Conservation (phyloP, 2,888 invertebrate genomes). For the Euplagia quadripunctaria region DNA sequence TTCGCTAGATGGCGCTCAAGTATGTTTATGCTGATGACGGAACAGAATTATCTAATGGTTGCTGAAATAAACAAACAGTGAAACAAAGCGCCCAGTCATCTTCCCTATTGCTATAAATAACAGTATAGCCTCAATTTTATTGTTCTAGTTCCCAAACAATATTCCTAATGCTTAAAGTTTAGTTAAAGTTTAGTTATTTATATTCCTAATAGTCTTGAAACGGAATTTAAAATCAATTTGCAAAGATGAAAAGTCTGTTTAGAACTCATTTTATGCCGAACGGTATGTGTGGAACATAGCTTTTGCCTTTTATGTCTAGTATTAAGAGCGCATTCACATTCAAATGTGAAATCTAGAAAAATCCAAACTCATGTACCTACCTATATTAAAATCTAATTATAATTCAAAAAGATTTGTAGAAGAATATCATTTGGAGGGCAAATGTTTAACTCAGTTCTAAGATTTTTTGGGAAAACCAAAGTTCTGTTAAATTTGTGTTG, state of each 20-base stretch:
- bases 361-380: no score
- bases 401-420: neutral
- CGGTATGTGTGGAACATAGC: neutral
- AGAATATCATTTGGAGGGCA: neutral
- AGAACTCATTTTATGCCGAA: conserved; percentile 1
- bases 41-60: neutral
- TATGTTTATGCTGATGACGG: neutral
- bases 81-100: neutral
- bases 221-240: conserved; percentile 35
- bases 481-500: no score
- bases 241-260: conserved; percentile 20
- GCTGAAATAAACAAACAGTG: neutral
- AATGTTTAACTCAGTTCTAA: neutral
- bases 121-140: neutral
- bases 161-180: conserved; percentile 30
- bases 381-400: neutral
- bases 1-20: no score
- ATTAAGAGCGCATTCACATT: no score
- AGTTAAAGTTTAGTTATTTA: conserved; percentile 31
- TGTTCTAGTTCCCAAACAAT: conserved; percentile 41
- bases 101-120: conserved; percentile 24
- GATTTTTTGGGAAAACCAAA: neutral
- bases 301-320: neutral
- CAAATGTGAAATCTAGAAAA: no score
- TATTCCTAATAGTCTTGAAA: conserved; percentile 16